Conservation (phyloP, 2,888 invertebrate genomes). For the Ophion slaviceki region DNA sequence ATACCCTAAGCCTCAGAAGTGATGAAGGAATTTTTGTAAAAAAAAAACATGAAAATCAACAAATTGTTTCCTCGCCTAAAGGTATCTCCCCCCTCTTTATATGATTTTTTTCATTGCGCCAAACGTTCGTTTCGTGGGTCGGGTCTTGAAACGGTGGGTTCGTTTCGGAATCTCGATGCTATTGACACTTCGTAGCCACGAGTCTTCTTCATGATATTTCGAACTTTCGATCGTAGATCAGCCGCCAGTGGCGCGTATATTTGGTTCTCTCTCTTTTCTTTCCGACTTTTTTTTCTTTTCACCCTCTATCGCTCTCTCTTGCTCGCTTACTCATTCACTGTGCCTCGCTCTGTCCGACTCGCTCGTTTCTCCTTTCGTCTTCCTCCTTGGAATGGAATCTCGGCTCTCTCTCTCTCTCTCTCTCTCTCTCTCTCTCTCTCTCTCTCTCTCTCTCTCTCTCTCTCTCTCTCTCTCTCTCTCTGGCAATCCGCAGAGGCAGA, state of each 20-base stretch:
- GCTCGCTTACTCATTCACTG: neutral
- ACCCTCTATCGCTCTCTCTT: neutral
- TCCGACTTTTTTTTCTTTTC: slow-evolving; percentile 11
- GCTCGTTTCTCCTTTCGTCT: slow-evolving; percentile 11
- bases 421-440: slow-evolving; percentile 3
- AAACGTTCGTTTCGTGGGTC: too few species aligned
- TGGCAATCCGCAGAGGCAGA: slow-evolving; percentile 46
- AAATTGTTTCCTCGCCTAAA: too few species aligned
- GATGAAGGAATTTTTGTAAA: too few species aligned
- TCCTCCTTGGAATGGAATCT: slow-evolving; percentile 74
- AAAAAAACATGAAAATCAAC: too few species aligned
- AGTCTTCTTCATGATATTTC: slow-evolving; percentile 1
- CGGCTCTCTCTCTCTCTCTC: slow-evolving; percentile 44
- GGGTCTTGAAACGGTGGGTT: too few species aligned
- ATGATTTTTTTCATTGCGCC: too few species aligned
- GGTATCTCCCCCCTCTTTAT: too few species aligned
- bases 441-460: too few species aligned
- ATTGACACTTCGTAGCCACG: neutral
- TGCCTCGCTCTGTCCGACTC: neutral
- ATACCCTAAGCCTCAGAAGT: too few species aligned
- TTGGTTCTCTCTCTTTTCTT: neutral
- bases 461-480: too few species aligned
- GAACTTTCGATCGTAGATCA: slow-evolving; percentile 33
- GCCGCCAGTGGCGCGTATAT: slow-evolving; percentile 1
- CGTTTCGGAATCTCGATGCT: neutral